A percentile compares a stretch with the other conserved stretches of the same genome.
Evolutionary conservation across 2,888 invertebrate genomes (phyloP).

Genomic region (Harpalus rubripes): DNA sequence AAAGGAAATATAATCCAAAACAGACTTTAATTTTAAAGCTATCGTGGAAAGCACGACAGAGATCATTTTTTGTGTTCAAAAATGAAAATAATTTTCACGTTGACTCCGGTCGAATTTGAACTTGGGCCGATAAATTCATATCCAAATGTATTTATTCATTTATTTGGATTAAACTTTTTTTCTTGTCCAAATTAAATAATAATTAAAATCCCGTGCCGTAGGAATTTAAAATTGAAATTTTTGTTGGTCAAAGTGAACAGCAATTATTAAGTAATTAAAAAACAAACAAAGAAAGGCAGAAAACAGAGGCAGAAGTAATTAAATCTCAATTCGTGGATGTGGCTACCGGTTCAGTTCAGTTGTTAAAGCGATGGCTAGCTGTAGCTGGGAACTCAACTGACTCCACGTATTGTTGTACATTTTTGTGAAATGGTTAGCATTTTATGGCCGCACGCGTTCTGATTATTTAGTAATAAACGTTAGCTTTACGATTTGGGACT

Average conservation of each 20-base stretch:
- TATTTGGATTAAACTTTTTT: no score
- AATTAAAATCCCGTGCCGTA: background rate
- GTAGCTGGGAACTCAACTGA: background rate
- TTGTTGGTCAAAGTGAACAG: background rate
- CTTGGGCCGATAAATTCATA: no score
- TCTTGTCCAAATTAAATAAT: background rate
- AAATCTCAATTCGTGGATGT: background rate
- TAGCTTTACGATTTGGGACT: conserved; percentile 2
- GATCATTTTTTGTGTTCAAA: no score
- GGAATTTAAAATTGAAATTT: background rate
- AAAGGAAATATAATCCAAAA: no score
- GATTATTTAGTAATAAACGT: conserved; percentile 7
- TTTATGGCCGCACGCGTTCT: background rate
- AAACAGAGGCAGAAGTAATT: background rate
- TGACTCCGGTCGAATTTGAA: no score
- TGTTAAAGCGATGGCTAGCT: background rate
- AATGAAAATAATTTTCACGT: no score
- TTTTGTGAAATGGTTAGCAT: conserved; percentile 2
- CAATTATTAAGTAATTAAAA: conserved; percentile 4
- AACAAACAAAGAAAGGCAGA: background rate
- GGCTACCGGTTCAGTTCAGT: background rate
- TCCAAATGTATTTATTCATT: no score
- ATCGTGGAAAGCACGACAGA: no score
- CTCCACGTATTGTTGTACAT: conserved; percentile 1
- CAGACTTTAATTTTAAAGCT: no score